phyloP scores from a whole-genome alignment of 2,113 vertebrate species.

The Apodemus speciosus region DNA sequence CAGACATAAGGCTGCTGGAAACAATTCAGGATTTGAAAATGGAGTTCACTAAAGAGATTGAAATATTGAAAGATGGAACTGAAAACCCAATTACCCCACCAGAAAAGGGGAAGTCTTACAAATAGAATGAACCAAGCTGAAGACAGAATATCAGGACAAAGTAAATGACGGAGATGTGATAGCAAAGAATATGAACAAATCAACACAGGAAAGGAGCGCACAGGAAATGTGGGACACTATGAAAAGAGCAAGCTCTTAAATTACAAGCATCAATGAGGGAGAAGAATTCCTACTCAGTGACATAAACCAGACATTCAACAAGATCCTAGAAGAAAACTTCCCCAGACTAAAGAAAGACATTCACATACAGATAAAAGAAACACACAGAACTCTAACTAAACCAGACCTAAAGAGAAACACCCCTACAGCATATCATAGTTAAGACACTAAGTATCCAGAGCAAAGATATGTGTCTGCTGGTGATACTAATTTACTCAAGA shows the following conservation, averaged over 20 bases:
- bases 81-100: neutral
- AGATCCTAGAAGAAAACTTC: neutral
- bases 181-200: neutral
- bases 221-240: neutral
- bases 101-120: neutral
- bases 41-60: neutral
- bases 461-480: neutral
- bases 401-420: neutral
- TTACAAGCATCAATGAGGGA: neutral
- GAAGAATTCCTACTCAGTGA: neutral
- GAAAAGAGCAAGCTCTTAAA: neutral
- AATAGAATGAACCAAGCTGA: neutral
- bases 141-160: neutral
- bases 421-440: neutral
- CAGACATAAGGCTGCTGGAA: neutral
- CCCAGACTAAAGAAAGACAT: neutral
- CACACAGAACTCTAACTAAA: neutral
- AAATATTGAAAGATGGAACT: neutral
- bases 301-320: neutral
- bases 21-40: neutral
- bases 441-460: neutral
- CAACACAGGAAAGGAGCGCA: neutral
- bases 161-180: neutral
- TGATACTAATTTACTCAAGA: neutral
- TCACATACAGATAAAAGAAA: neutral